phyloP scores from a whole-genome alignment of 1,140 invertebrate genomes.

The Laupala kohalensis region DNA sequence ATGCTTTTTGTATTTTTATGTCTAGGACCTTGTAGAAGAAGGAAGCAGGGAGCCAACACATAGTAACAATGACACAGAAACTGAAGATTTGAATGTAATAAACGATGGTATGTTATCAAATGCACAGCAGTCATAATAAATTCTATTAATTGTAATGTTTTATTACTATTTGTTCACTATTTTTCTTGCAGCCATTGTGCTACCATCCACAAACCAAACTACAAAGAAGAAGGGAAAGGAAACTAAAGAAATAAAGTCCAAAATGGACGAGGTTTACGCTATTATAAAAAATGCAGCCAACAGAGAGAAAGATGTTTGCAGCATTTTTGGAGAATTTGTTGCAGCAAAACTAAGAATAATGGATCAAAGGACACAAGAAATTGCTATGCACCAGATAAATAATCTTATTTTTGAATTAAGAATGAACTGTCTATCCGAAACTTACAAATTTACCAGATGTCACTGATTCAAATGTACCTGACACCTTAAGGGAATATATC shows the following conservation, averaged over 20 bases:
- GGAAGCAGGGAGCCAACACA: background rate
- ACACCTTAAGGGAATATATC: background rate
- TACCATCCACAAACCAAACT: background rate
- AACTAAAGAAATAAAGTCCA: background rate
- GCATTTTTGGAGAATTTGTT: background rate
- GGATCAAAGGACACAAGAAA: background rate
- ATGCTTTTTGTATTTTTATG: background rate
- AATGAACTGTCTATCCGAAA: too few relatives aligned
- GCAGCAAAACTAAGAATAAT: background rate
- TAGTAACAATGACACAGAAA: background rate
- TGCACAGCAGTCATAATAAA: background rate
- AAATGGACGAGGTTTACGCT: background rate
- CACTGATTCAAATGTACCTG: too few relatives aligned
- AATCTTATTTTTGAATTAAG: too few relatives aligned
- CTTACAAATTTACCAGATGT: too few relatives aligned
- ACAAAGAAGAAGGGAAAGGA: background rate
- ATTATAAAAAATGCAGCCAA: background rate
- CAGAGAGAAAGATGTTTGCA: background rate
- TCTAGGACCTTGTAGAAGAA: background rate
- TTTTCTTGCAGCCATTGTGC: background rate
- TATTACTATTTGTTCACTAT: background rate
- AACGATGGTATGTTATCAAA: background rate
- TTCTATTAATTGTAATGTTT: background rate
- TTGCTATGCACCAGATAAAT: too few relatives aligned
- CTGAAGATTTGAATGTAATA: background rate